Evolutionary conservation across 1,140 invertebrate species (phyloP), one percentile per base, ranked within the genome.

Genomic region (Heliconius melpomene): DNA sequence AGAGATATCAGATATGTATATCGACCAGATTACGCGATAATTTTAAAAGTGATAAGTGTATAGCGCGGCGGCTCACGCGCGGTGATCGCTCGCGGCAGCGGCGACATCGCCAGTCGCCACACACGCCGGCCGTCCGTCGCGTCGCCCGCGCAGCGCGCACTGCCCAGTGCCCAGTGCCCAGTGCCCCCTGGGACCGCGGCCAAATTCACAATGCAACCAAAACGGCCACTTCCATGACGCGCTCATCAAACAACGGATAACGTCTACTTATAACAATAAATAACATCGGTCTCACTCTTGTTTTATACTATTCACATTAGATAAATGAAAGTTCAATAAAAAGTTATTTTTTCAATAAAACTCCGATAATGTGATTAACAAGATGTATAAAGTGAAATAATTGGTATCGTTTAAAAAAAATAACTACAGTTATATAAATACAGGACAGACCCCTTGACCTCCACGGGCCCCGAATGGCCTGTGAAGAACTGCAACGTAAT

Each of bases 21-120:
- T 84, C 79, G 81, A 76, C 72, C 75, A 86, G 86, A 89, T 86
- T 87, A 85, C 82, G 77, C 71, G 82, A 88, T 88, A 84, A 84
- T 84, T 86, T 80, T 87, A 87, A 87, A 46, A 5, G 40, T 46
- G 40, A 46, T 46, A 46, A 86, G 79, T 85, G 81, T 66, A 72
- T 50, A 74, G 18, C 50, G 50, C 50, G 6, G 18, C 50, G 13
- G 18, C 6, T 66, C 52, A 46, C 57, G 60, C 77, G 70, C 57
- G 70, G n/a, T 66, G 0, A 2, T 66, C 26, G 60, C 60, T 66
- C 23, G 70, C 77, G 73, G 77, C 60, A n/a, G 1, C n/a, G 66
- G 6, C 23, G 38, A 52, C 75, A 40, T 32, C 75, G 70, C 76
- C 66, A 36, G 32, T 36, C 32, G 32, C 32, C 32, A 36, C 32